Conservation (phyloP, 2,888 invertebrate genomes). For the Lamellibrachia satsuma region DNA sequence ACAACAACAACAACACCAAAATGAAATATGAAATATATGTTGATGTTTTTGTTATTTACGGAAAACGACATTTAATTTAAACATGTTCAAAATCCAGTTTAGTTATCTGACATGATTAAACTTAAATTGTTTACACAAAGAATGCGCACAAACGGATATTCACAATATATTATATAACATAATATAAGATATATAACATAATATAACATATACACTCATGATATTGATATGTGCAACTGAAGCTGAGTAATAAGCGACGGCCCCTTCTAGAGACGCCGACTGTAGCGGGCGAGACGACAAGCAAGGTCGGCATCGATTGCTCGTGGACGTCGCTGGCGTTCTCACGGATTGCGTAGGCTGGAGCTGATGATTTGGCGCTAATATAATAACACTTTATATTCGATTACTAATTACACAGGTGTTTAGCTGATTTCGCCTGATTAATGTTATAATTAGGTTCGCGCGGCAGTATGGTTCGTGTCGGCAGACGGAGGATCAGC, state of each 20-base stretch:
- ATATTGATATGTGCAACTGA: not conserved
- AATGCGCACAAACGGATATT: not conserved
- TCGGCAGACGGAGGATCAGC: not conserved
- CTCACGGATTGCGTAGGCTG: not conserved
- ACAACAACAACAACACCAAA: too few relatives aligned
- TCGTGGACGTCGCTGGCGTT: not conserved
- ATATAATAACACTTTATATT: slow-evolving; percentile 1
- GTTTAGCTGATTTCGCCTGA: not conserved
- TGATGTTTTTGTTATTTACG: too few relatives aligned
- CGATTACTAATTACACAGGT: slow-evolving; percentile 1
- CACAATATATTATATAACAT: not conserved
- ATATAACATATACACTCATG: not conserved
- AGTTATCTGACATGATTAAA: too few relatives aligned
- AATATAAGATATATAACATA: not conserved
- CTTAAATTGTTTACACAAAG: too few relatives aligned
- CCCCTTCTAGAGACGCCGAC: not conserved
- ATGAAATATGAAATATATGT: too few relatives aligned
- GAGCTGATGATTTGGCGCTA: not conserved
- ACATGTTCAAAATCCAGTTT: too few relatives aligned
- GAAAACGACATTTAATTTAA: too few relatives aligned
- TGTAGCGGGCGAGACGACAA: not conserved
- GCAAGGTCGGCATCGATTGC: not conserved
- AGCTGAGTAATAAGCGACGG: not conserved
- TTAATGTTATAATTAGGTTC: slow-evolving; percentile 1
- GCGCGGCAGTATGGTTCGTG: not conserved